phyloP scores from a whole-genome alignment of 2,888 invertebrate species.

The Temnothorax rugatulus region DNA sequence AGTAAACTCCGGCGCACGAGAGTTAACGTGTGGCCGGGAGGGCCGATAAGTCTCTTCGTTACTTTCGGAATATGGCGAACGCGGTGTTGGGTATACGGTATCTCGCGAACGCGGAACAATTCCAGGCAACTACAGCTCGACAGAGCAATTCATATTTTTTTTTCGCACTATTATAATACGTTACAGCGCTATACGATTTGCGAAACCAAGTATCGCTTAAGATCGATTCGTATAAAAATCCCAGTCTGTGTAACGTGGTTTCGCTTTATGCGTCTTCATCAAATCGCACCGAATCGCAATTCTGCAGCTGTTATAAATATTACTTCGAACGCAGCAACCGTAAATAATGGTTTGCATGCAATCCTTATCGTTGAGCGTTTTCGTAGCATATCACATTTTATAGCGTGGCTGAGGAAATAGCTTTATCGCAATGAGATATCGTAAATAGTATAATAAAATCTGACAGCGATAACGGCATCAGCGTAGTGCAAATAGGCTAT shows the following conservation, averaged over 20 bases:
- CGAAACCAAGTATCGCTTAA: not conserved
- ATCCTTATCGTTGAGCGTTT: slow-evolving; percentile 17
- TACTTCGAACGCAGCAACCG: slow-evolving; percentile 27
- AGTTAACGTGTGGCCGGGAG: slow-evolving; percentile 18
- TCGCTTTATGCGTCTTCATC: slow-evolving; percentile 19
- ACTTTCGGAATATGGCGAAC: slow-evolving; percentile 9
- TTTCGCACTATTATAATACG: not conserved
- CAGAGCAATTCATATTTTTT: not conserved
- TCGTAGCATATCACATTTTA: slow-evolving; percentile 27
- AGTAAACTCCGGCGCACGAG: slow-evolving; percentile 31
- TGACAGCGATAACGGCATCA: slow-evolving; percentile 4
- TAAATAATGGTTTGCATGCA: slow-evolving; percentile 30
- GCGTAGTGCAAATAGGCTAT: not conserved
- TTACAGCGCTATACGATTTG: not conserved
- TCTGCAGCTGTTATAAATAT: slow-evolving; percentile 13
- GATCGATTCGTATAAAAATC: not conserved
- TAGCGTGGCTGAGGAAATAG: not conserved
- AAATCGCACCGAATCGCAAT: slow-evolving; percentile 21
- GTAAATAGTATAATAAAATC: slow-evolving; percentile 31
- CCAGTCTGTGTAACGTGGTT: not conserved
- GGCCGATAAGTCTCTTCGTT: slow-evolving; percentile 31
- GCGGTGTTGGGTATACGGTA: not conserved
- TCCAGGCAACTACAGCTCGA: not conserved
- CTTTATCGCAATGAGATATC: slow-evolving; percentile 40
- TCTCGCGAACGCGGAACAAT: slow-evolving; percentile 27